Percentiles rank a stretch among this genome's conserved stretches.
phyloP scores from a whole-genome alignment of 2,113 vertebrate genomes.

The Rhombomys opimus region DNA sequence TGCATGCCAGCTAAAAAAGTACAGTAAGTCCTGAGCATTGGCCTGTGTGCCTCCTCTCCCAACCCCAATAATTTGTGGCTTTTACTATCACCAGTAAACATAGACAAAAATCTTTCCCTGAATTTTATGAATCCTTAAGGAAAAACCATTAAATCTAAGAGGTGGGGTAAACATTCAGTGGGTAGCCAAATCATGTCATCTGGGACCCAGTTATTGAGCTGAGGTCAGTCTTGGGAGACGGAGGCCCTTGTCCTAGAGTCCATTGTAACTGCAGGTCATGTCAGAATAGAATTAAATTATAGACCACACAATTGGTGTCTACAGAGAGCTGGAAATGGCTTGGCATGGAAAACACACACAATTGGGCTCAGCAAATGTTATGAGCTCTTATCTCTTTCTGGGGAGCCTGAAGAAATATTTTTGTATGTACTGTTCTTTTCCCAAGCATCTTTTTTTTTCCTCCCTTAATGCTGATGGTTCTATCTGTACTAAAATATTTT shows the following conservation, averaged over 20 bases:
- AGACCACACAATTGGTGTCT: background rate
- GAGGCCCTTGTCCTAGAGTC: background rate
- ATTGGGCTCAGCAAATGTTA: background rate
- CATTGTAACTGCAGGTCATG: background rate
- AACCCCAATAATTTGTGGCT: background rate
- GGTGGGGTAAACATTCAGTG: background rate
- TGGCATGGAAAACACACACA: background rate
- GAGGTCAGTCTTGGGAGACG: background rate
- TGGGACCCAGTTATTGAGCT: background rate
- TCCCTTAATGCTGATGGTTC: background rate
- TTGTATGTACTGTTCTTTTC: background rate
- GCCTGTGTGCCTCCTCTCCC: background rate
- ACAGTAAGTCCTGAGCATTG: background rate
- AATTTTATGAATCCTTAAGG: background rate
- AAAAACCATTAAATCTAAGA: background rate
- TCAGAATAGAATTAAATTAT: background rate
- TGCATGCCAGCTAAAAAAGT: background rate
- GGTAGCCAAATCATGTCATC: background rate
- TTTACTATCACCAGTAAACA: background rate
- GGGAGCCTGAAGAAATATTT: background rate
- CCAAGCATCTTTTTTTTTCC: background rate
- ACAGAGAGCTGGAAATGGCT: background rate
- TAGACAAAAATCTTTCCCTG: background rate
- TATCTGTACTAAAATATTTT: background rate
- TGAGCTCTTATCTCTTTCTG: background rate